These are phyloP conservation scores for Aethes cnicana DNA, from an alignment of 2,888 invertebrate genomes.

Conservation along the genomic window DNA sequence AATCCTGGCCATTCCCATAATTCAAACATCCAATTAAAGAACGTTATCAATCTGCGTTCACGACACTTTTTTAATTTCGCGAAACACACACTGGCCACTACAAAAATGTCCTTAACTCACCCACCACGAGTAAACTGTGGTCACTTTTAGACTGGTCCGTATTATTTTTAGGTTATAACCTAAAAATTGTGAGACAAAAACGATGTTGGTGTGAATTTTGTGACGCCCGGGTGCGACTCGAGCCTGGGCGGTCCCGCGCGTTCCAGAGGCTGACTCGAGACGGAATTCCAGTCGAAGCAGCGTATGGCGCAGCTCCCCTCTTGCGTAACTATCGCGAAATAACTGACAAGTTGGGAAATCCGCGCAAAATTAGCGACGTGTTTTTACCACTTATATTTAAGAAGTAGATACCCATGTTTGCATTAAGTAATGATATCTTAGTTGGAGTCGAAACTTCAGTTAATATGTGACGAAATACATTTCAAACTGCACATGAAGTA, in stretches of 20 bases:
- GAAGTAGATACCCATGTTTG: neutral
- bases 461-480: no score
- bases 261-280: conserved; percentile 71
- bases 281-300: conserved; percentile 65
- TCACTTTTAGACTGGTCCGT: neutral
- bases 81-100: conserved; percentile 47
- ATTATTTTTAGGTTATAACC: conserved; percentile 24
- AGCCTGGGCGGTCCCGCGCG: conserved; percentile 67
- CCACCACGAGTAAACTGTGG: no score
- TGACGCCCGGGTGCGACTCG: conserved; percentile 41
- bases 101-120: conserved; percentile 53
- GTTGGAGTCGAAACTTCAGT: neutral
- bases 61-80: conserved; percentile 10
- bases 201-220: conserved; percentile 23
- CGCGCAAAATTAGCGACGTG: no score
- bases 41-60: conserved; percentile 11
- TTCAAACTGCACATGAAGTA: no score
- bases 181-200: neutral
- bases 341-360: no score
- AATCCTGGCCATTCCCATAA: neutral
- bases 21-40: conserved; percentile 11
- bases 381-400: no score
- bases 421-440: neutral
- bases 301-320: conserved; percentile 68
- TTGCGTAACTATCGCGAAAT: conserved; percentile 68